Percentiles rank a stretch among this genome's conserved stretches.
Evolutionary conservation across 1,140 invertebrate genomes (phyloP).

Genomic region (Drosophila azteca): DNA sequence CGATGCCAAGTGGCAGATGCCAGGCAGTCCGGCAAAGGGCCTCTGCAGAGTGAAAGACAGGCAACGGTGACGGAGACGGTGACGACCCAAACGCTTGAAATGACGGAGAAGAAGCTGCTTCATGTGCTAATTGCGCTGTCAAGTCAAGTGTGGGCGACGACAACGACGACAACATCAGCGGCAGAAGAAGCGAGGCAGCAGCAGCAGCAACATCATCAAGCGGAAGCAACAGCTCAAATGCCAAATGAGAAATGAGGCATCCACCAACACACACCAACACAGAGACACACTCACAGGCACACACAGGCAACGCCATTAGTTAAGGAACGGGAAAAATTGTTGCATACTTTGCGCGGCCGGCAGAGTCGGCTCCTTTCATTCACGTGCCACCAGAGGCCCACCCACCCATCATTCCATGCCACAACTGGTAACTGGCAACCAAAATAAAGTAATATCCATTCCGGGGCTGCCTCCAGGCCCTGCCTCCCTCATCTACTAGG

Average conservation of each 20-base stretch:
- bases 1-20: conserved; percentile 73
- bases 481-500: not conserved
- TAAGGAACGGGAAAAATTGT: conserved; percentile 68
- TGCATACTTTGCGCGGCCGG: conserved; percentile 66
- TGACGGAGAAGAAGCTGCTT: conserved; percentile 76
- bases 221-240: conserved; percentile 74
- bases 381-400: conserved; percentile 11
- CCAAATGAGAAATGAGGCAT: conserved; percentile 45
- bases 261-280: conserved; percentile 14
- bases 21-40: conserved; percentile 41
- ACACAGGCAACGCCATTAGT: conserved; percentile 36
- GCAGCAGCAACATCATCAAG: conserved; percentile 30
- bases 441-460: conserved; percentile 50
- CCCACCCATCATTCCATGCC: too few species aligned
- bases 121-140: conserved; percentile 81
- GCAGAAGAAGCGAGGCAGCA: conserved; percentile 37
- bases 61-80: conserved; percentile 13
- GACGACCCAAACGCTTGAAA: conserved; percentile 61
- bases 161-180: conserved; percentile 5
- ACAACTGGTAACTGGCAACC: conserved; percentile 36
- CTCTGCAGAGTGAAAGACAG: conserved; percentile 35
- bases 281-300: not conserved
- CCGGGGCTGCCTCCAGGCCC: conserved; percentile 8
- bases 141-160: conserved; percentile 60
- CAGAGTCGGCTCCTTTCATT: conserved; percentile 12